Conservation (phyloP, 2,888 invertebrate genomes). For the Formica aserva region DNA sequence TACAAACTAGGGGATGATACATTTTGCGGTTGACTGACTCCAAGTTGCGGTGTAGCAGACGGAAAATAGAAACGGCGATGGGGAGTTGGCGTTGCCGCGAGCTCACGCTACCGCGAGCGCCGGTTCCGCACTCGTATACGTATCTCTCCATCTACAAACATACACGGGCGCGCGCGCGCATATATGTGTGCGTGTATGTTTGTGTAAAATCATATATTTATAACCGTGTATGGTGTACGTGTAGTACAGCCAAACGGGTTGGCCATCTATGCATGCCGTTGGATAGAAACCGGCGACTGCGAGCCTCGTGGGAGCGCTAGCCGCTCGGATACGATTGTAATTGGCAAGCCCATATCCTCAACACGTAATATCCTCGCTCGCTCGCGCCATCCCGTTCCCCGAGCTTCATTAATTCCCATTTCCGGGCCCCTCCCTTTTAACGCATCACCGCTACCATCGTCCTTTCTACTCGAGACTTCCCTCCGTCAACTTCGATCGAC, state of each 20-base stretch:
- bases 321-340: slow-evolving; percentile 78
- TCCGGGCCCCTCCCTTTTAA: slow-evolving; percentile 51
- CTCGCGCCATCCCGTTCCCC: slow-evolving; percentile 60
- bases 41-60: slow-evolving; percentile 77
- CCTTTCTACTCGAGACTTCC: slow-evolving; percentile 57
- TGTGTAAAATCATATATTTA: slow-evolving; percentile 25
- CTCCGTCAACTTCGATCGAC: slow-evolving; percentile 59
- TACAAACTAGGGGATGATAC: slow-evolving; percentile 79
- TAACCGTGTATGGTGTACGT: not conserved
- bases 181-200: not conserved
- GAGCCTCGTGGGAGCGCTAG: slow-evolving; percentile 74
- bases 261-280: slow-evolving; percentile 15
- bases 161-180: no score
- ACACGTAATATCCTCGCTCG: slow-evolving; percentile 71
- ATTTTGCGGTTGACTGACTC: slow-evolving; percentile 81
- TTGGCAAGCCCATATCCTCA: slow-evolving; percentile 79
- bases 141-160: not conserved
- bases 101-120: slow-evolving; percentile 15
- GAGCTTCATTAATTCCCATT: slow-evolving; percentile 72
- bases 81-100: slow-evolving; percentile 51
- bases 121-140: not conserved
- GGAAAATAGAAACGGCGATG: slow-evolving; percentile 77
- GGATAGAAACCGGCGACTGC: slow-evolving; percentile 73
- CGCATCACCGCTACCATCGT: slow-evolving; percentile 6
- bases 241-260: slow-evolving; percentile 7